phyloP scores from a whole-genome alignment of 2,113 vertebrate genomes.

The Vombatus ursinus region DNA sequence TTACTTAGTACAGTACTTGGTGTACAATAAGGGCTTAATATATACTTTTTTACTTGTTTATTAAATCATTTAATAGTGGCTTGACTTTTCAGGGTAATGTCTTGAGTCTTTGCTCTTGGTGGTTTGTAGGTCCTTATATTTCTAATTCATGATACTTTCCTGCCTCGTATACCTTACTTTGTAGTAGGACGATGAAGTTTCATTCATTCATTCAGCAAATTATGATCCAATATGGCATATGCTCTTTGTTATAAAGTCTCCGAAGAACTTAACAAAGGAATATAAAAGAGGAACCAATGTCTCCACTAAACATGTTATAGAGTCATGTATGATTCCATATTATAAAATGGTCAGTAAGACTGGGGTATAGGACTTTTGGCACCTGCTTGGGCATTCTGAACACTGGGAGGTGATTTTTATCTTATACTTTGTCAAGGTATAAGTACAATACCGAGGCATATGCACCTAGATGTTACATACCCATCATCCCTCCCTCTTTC shows the following conservation, averaged over 20 bases:
- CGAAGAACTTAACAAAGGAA: background rate
- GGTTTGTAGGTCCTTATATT: background rate
- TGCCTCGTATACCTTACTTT: background rate
- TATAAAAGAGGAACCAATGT: background rate
- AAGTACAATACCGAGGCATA: background rate
- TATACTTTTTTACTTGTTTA: background rate
- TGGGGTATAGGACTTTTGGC: background rate
- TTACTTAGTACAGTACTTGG: background rate
- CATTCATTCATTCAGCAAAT: background rate
- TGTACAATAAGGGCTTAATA: background rate
- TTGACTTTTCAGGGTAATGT: background rate
- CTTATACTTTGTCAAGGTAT: background rate
- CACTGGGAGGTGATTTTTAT: background rate
- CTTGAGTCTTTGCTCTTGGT: background rate
- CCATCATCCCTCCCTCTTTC: background rate
- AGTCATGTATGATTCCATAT: background rate
- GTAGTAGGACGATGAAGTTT: background rate
- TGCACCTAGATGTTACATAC: background rate
- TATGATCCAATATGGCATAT: background rate
- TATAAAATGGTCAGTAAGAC: background rate
- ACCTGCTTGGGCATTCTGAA: background rate
- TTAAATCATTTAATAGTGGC: background rate
- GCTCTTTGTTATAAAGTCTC: background rate
- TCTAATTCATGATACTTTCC: background rate
- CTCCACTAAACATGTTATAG: background rate